These are phyloP conservation scores for Mugil cephalus DNA, from an alignment of 2,113 vertebrate genomes.

Conservation along the genomic window DNA sequence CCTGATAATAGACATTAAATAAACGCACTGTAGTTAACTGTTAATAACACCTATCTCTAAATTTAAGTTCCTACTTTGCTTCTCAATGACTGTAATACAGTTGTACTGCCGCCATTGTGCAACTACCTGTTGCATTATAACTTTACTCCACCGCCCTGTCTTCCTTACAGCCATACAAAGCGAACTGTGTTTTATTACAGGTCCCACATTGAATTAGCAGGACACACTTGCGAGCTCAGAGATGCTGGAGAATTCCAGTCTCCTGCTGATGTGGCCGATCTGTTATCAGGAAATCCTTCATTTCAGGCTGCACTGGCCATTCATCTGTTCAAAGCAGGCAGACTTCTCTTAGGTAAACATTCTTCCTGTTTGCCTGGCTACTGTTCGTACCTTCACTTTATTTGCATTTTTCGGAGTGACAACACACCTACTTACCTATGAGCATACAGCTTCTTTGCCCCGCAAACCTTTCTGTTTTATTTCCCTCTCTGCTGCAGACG, in stretches of 20 bases:
- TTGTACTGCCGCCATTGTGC: too few species aligned
- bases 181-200: constrained; percentile 68
- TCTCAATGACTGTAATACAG: neutral
- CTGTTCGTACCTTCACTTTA: neutral
- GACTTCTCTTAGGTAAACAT: constrained; percentile 89
- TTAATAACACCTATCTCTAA: neutral
- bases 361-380: neutral
- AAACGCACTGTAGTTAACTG: neutral
- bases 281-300: constrained; percentile 74
- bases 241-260: constrained; percentile 85
- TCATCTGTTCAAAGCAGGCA: constrained; percentile 91
- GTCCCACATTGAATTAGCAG: constrained; percentile 88
- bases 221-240: constrained; percentile 89
- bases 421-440: neutral
- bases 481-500: constrained; percentile 81
- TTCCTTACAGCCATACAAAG: neutral
- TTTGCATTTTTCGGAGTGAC: constrained; percentile 3
- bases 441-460: constrained; percentile 2
- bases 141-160: neutral
- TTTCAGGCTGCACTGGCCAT: constrained; percentile 90
- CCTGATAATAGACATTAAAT: neutral
- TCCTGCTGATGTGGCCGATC: constrained; percentile 78
- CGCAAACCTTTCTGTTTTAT: constrained; percentile 45
- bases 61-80: neutral
- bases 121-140: neutral